A percentile compares a stretch with the other conserved stretches of the same genome.
phyloP scores from a whole-genome alignment of 2,113 vertebrate species.

The Xenopus tropicalis region UCB_Xtro_10.0 CM004444.2:114037001-114037500 shows the following conservation, averaged over 20 bases:
- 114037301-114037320: too few species aligned
- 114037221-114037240: neutral
- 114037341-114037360: too few species aligned
- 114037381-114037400: too few species aligned
- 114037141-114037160: neutral
- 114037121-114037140: slow-evolving; percentile 8
- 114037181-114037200: neutral
- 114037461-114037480: too few species aligned
- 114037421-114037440: too few species aligned
- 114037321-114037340: too few species aligned
- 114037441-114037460: too few species aligned
- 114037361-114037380: too few species aligned
- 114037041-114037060: slow-evolving; percentile 13
- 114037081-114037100: slow-evolving; percentile 1
- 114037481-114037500: too few species aligned
- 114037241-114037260: neutral
- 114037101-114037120: neutral
- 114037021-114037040: slow-evolving; percentile 9
- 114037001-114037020: slow-evolving; percentile 8
- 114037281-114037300: neutral
- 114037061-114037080: slow-evolving; percentile 13
- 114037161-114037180: neutral
- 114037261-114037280: neutral
- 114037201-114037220: neutral
- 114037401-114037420: too few species aligned